Conservation (phyloP, 2,797 vertebrate genomes). For the Molossus alvarezi region DNA sequence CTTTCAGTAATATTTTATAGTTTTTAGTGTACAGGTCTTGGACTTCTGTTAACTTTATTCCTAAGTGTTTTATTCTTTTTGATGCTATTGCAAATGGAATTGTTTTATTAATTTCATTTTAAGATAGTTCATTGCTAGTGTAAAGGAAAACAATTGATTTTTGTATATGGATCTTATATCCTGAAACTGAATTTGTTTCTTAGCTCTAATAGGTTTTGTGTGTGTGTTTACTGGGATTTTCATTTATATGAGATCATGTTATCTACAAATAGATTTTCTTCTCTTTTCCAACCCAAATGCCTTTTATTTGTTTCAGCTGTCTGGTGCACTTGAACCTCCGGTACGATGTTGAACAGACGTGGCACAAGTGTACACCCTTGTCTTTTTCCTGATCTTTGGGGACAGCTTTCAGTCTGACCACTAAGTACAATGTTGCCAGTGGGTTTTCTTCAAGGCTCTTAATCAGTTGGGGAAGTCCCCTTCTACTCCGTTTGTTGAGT, state of each 20-base stretch:
- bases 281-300: neutral
- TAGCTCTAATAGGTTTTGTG: neutral
- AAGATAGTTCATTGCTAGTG: neutral
- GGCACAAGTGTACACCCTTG: neutral
- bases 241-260: neutral
- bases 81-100: neutral
- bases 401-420: neutral
- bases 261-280: neutral
- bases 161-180: neutral
- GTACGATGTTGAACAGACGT: neutral
- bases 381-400: neutral
- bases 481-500: neutral
- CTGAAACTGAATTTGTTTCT: neutral
- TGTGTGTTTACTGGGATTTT: neutral
- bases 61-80: neutral
- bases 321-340: neutral
- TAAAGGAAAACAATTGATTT: neutral
- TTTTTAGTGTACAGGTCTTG: neutral
- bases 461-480: neutral
- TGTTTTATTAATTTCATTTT: slow-evolving; percentile 35
- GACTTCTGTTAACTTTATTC: neutral
- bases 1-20: neutral
- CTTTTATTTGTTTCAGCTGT: neutral
- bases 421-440: neutral
- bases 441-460: neutral